These are phyloP conservation scores for Pseudoatta argentina DNA, from an alignment of 1,140 invertebrate species.

Conservation along the genomic window DNA sequence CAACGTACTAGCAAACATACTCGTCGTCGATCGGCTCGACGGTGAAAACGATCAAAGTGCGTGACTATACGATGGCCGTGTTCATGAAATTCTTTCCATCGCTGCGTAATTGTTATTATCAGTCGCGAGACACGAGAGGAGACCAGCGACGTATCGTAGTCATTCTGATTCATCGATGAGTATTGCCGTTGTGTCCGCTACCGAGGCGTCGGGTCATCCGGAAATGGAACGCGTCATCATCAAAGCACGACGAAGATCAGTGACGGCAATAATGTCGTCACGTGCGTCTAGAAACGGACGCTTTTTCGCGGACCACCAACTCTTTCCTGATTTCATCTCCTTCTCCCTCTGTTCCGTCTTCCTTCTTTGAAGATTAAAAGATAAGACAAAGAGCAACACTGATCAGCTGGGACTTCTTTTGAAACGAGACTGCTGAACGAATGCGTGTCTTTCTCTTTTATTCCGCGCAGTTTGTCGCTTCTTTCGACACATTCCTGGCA, in stretches of 20 bases:
- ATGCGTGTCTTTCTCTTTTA: slow-evolving; percentile 46
- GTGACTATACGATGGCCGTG: slow-evolving; percentile 80
- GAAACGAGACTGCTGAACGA: slow-evolving; percentile 39
- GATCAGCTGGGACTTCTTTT: slow-evolving; percentile 39
- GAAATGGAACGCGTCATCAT: slow-evolving; percentile 22
- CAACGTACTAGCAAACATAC: slow-evolving; percentile 21
- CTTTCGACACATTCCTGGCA: slow-evolving; percentile 63
- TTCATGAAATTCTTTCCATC: slow-evolving; percentile 78
- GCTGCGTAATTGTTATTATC: slow-evolving; percentile 37
- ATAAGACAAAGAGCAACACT: slow-evolving; percentile 5
- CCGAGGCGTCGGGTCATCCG: slow-evolving; percentile 10
- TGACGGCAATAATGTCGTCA: slow-evolving; percentile 44
- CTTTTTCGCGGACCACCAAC: slow-evolving; percentile 34
- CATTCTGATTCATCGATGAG: slow-evolving; percentile 22
- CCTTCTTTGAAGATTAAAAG: neutral
- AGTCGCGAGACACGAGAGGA: slow-evolving; percentile 43
- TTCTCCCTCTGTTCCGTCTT: slow-evolving; percentile 16
- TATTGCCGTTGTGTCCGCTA: neutral
- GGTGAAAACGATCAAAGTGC: slow-evolving; percentile 75
- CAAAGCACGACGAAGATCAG: slow-evolving; percentile 24
- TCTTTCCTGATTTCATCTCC: slow-evolving; percentile 24
- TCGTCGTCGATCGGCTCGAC: slow-evolving; percentile 56
- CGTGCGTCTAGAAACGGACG: slow-evolving; percentile 39
- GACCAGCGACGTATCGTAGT: slow-evolving; percentile 23
- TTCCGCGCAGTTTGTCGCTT: slow-evolving; percentile 51